Percentiles rank a stretch among this genome's conserved stretches.
Conservation (phyloP, 2,797 vertebrate genomes). For the Poecilia picta region DNA sequence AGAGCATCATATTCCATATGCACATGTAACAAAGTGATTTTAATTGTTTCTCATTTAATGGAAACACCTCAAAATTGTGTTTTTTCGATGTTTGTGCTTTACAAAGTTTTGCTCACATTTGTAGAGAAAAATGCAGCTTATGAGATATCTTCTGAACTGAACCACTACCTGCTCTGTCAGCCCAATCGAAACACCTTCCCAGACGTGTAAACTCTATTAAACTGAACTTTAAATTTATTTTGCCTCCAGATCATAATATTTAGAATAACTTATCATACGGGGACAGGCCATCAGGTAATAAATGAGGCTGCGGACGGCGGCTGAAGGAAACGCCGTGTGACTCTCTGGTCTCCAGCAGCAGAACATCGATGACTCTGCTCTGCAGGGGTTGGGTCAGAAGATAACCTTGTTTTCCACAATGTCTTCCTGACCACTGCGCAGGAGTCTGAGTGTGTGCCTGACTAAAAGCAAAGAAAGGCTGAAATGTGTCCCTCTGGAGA, state of each 20-base stretch:
- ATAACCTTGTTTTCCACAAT: conserved; percentile 73
- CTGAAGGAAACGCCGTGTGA: conserved; percentile 71
- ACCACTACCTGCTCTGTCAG: neutral
- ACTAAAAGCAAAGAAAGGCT: conserved; percentile 16
- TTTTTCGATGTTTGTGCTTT: too few relatives aligned
- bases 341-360: conserved; percentile 41
- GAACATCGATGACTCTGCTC: conserved; percentile 63
- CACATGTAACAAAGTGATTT: too few relatives aligned
- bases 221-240: conserved; percentile 9
- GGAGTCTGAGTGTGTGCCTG: conserved; percentile 40
- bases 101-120: too few relatives aligned
- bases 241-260: conserved; percentile 69
- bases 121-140: too few relatives aligned
- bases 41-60: too few relatives aligned
- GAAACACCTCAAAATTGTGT: too few relatives aligned
- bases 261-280: conserved; percentile 68
- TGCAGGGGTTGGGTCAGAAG: conserved; percentile 69
- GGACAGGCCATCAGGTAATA: conserved; percentile 76
- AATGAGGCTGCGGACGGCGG: conserved; percentile 72
- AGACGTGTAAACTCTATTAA: neutral
- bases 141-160: neutral
- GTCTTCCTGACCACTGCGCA: conserved; percentile 45
- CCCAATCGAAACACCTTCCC: neutral
- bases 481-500: conserved; percentile 19
- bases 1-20: neutral